Base-by-base conservation (phyloP, 2,888 invertebrate genomes). In the Lacanobia oleracea region DNA sequence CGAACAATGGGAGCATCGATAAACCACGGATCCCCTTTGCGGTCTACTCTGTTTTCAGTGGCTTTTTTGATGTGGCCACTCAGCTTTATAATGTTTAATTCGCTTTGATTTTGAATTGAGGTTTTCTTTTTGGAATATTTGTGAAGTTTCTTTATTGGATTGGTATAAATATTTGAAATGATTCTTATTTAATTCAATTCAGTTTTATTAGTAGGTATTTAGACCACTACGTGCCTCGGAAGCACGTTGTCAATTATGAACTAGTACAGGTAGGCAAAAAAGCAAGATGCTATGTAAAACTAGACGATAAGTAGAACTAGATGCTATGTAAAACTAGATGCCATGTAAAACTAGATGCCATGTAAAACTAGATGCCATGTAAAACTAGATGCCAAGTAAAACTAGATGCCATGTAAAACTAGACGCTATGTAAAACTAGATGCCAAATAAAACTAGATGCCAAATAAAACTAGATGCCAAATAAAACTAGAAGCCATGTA, bases 1-100 rank as follows among this genome's bases (percentile, higher is more conserved):
- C 88, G 90, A 88, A 90, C 90, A 91, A 93, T 91, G 89, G 90
- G 88, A 88, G 88, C 90, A 89, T 90, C 92, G 87, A 93, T 91
- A 90, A 77, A 65, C 75, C 81, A 86, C 85, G 84, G 87, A 91
- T 91, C 93, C 92, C 93, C 91, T 91, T 87, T 91, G 93, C 84
- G 93, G 91, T 90, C 88, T 81, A 77, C 88, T 88, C 86, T 90
- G 90, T 89, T 89, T 86, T 85, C 86, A 86, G 88, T 89, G 86
- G 88, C 75, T 88, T 87, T 90, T 91, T 89, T 90, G 89, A 91
- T 91, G 91, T 90, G 89, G 90, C 88, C 84, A 86, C 89, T 91
- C 87, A 85, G 85, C 78, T 87, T 80, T 79, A 86, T 86, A 86
- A 66, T 70, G 79, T 69, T 71, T 81, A 70, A 77, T 81, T 84